Evolutionary conservation across 2,888 invertebrate species (phyloP), one percentile per base, ranked within the genome.

Genomic region (Caenorhabditis sp.): DNA sequence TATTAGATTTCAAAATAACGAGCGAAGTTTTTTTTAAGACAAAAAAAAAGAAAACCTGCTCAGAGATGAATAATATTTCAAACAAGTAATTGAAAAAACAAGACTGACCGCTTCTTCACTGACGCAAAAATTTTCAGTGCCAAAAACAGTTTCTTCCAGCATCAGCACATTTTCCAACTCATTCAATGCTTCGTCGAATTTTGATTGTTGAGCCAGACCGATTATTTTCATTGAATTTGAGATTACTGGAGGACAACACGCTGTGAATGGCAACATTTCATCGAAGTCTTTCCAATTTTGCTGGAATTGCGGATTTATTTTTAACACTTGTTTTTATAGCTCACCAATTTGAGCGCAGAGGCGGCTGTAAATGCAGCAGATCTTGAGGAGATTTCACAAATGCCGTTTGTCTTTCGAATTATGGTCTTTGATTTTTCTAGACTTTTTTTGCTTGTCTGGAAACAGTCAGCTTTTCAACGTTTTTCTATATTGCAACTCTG

Each of bases 91-190:
- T n/a, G n/a, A n/a, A n/a, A 17, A 31, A 25, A 62, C 52, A 27
- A 25, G 23, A 57, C 63, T 50, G 14, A 80, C 80, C 59, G 74
- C 74, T 52, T 77, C 74, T 50, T 80, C 77, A 12, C 69, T 66
- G 38, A 80, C 56, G 49, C 63, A 49, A 5, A 67, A 73, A 66
- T 77, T 80, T 12, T 57, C 66, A 1, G 74, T 61, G 5, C 27
- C 52, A 56, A 73, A 77, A 1, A 70, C 59, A 10, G 27, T 36
- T 36, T 80, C 76, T 49, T 76, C 76, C 14, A 65, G 57, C 59
- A 68, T 61, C 12, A 80, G 56, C n/a, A 74, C 53, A 8, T 59
- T 67, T 31, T 80, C 77, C 5, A 78, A 20, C 43, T 73, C 70
- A 3, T 62, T 59, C n/a, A 80, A 25, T 0, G 80, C 80, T 49